These are phyloP conservation scores for Neoitamus cyanurus DNA, from an alignment of 2,888 invertebrate genomes.

Conservation along the genomic window DNA sequence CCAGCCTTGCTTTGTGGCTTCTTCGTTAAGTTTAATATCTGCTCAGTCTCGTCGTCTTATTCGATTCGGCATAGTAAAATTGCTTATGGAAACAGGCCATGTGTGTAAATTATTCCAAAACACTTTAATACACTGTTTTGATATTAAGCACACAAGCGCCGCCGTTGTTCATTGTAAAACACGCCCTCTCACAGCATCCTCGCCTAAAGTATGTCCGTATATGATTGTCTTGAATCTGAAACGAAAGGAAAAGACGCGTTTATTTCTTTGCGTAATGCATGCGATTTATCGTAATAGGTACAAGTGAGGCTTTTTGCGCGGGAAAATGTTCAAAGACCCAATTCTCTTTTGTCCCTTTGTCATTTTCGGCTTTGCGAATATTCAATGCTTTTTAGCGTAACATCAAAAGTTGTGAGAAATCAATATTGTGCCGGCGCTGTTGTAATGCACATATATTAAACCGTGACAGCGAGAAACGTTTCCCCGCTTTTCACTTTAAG, in stretches of 20 bases:
- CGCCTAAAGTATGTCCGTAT: neutral
- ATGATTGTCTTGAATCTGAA: constrained; percentile 30
- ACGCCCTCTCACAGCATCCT: neutral
- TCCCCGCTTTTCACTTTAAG: neutral
- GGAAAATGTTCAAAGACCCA: neutral
- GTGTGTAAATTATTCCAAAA: neutral
- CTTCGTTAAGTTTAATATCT: neutral
- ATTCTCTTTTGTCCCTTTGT: neutral
- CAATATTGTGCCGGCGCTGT: neutral
- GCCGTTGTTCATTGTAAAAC: constrained; percentile 16
- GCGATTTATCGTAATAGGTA: neutral
- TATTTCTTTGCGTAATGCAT: neutral
- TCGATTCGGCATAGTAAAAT: constrained; percentile 3
- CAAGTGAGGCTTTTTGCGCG: neutral
- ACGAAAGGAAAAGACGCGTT: neutral
- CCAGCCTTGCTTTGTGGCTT: neutral
- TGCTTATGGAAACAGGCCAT: neutral
- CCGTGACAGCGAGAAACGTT: neutral
- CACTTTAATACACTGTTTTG: neutral
- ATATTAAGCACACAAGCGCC: neutral
- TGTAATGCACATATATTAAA: neutral
- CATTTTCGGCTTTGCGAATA: neutral
- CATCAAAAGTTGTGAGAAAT: neutral
- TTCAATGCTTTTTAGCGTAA: neutral
- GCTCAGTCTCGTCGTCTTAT: neutral